Evolutionary conservation across 2,888 invertebrate species (phyloP), one percentile per base, ranked within the genome.

Genomic region (Himalopsyche anomala): DNA sequence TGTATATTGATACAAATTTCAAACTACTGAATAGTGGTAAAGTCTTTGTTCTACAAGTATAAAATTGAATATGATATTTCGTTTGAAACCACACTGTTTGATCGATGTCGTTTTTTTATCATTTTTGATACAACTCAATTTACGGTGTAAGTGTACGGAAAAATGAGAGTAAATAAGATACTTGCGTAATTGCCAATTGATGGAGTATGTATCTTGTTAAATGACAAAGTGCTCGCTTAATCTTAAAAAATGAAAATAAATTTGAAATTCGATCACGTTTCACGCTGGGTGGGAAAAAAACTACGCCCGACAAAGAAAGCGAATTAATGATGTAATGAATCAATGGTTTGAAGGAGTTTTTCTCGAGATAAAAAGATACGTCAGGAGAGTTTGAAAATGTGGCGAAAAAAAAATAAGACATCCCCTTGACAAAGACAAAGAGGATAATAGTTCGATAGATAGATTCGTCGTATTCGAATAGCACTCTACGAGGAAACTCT

Each of bases 281-380:
- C 79, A 36, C 40, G 56, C 55, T 12, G 82, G 80, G 62, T 56
- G 85, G 69, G 55, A 36, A 81, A 81, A 85, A 45, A 28, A 55
- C 55, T 51, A 40, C 69, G 62, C 19, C 62, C 62, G 87, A 84
- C 81, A 87, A 85, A 85, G 85, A 83, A 86, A 88, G 87, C 85
- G 84, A 84, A 88, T 84, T 88, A 88, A 88, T 88, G 87, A 83
- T 82, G 84, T 87, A 88, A 88, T 88, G 88, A 88, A 88, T 88
- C 88, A 88, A 87, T 86, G 85, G 86, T 81, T 80, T 62, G 87
- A 86, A 86, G 86, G 42, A 83, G 80, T 36, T 82, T 85, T 85
- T 51, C n/a, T 8, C 40, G 17, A 85, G 85, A 84, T 86, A 86
- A 81, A 69, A 62, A 62, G 81, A 86, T 84, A 86, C 81, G 74